Evolutionary conservation across 2,113 vertebrate species (phyloP).

Genomic region (Indicator maculatus): DNA sequence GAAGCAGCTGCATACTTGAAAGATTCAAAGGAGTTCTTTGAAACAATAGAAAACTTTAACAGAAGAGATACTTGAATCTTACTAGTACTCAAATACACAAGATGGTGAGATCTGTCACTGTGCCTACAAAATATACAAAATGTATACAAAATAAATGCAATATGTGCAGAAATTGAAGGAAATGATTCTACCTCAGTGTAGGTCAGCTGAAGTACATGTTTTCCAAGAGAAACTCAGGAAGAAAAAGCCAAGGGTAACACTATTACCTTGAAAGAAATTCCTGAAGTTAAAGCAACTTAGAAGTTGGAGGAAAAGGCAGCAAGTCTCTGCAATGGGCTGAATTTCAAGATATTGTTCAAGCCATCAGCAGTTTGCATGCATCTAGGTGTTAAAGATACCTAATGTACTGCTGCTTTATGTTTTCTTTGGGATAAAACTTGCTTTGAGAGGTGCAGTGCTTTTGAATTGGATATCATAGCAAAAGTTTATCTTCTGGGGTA

Average conservation of each 20-base stretch:
- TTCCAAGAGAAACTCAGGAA: not conserved
- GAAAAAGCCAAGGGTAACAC: slow-evolving; percentile 3
- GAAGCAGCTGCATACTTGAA: slow-evolving; percentile 35
- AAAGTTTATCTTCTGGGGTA: not conserved
- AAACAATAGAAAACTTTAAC: slow-evolving; percentile 34
- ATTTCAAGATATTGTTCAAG: not conserved
- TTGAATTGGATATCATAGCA: not conserved
- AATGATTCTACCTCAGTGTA: not conserved
- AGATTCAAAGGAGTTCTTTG: slow-evolving; percentile 29
- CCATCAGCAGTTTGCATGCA: not conserved
- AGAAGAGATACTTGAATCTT: not conserved
- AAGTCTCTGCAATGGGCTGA: not conserved
- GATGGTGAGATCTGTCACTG: not conserved
- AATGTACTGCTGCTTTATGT: not conserved
- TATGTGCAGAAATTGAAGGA: slow-evolving; percentile 9
- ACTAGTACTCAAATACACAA: not conserved
- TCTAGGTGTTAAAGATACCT: not conserved
- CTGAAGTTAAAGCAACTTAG: not conserved
- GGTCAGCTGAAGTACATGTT: not conserved
- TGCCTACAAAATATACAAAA: not conserved
- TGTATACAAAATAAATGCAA: not conserved
- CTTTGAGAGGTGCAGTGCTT: not conserved
- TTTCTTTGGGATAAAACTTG: not conserved
- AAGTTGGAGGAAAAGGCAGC: not conserved
- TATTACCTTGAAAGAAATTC: not conserved